Evolutionary conservation across 2,113 vertebrate species (phyloP), one percentile per base, ranked within the genome.

Genomic region (Triplophysa dalaica): DNA sequence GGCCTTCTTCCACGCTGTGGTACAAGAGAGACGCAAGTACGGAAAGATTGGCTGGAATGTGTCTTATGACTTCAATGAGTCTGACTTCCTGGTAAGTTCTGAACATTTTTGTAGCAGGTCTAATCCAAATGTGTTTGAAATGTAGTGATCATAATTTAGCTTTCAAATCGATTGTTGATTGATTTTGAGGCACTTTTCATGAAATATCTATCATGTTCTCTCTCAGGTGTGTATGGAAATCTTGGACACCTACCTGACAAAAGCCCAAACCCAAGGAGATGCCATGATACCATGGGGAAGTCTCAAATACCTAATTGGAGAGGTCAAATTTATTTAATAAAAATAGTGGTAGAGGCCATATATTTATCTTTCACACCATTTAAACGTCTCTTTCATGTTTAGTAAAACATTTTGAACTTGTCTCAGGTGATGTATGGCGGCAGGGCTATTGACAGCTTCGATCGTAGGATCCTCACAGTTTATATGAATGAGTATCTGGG

Each of bases 1-100:
- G 87, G 90, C 95, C 0, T 99, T 99, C 83, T 99, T 98, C 92
- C 98, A 99, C 0, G 97, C 96, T 0, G 97, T 99, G 83, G 96
- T 99, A 63, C 97, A 98, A 88, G 97, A 99, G 86, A 90, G 97
- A 11, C 92, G 97, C 78, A 99, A 98, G 86, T 99, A 99, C 4
- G 98, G 97, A 76, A 99, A 99, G 88, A 94, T 95, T 0, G 98
- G 97, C 52, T 99, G 98, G 97, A 99, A 99, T 0, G 92, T 99
- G 9, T 87, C 91, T 0, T 99, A 97, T 0, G 96, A 98, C 89
- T 99, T 99, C 90, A 99, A 95, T 6, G 95, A 99, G 85, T 98
- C 96, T 0, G 97, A 99, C 90, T 99, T 99, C 89, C 94, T 94
- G 90, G 97, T 98, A 87, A 80, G 72, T 60, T 75, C 22, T 19